These are phyloP conservation scores for Scytalopus superciliaris DNA, from an alignment of 2,113 vertebrate genomes.

Conservation along the genomic window DNA sequence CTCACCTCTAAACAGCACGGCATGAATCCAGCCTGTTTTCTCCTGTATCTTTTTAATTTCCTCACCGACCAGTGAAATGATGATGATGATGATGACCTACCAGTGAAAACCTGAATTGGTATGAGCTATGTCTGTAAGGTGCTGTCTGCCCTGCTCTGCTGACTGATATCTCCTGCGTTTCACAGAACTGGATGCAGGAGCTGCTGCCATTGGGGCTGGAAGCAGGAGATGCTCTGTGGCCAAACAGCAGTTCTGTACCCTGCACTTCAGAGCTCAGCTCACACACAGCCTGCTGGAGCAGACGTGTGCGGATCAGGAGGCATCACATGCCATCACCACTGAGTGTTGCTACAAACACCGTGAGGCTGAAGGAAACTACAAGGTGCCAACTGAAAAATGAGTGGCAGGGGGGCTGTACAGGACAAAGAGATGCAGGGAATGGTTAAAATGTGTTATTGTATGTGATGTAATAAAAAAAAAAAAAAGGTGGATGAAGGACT, in stretches of 20 bases:
- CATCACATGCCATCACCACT: not conserved
- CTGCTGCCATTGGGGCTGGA: rapidly evolving
- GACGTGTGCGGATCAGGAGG: not conserved
- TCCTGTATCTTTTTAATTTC: not conserved
- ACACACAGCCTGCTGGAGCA: not conserved
- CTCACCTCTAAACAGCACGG: not conserved
- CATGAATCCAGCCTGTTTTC: not conserved
- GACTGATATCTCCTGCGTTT: not conserved
- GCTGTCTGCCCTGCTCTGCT: not conserved
- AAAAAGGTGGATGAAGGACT: not conserved
- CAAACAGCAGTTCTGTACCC: not conserved
- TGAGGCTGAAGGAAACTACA: not conserved
- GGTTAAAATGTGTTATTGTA: not conserved
- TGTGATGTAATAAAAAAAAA: not conserved
- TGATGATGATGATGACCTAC: too few relatives aligned
- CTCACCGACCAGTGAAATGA: not conserved
- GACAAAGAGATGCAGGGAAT: not conserved
- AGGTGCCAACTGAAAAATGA: not conserved
- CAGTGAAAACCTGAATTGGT: not conserved
- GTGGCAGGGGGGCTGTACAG: not conserved
- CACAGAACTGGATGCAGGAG: not conserved
- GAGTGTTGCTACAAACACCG: not conserved
- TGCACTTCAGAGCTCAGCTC: not conserved
- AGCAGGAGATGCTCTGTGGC: not conserved
- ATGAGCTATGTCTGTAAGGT: not conserved